A percentile compares a stretch with the other conserved stretches of the same genome.
phyloP scores from a whole-genome alignment of 2,113 vertebrate genomes.

The Thinocorus orbignyianus region DNA sequence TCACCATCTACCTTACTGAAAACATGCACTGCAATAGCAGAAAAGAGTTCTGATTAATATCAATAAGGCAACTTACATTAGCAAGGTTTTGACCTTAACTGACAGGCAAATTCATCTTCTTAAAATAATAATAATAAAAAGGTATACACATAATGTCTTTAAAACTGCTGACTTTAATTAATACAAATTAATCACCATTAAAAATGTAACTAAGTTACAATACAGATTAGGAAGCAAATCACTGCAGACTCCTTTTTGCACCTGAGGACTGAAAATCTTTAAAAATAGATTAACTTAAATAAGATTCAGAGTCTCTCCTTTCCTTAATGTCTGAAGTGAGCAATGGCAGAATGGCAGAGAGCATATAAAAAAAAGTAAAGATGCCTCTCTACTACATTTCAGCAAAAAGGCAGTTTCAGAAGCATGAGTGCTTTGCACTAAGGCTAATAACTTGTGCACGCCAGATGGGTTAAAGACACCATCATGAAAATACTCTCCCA shows the following conservation, averaged over 20 bases:
- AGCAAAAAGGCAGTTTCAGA: not conserved
- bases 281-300: not conserved
- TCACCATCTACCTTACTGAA: not conserved
- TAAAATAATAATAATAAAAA: not conserved
- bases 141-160: not conserved
- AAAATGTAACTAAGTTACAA: not conserved
- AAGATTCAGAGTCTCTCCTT: not conserved
- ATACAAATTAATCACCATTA: not conserved
- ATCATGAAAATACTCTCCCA: not conserved
- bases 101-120: not conserved
- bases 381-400: not conserved
- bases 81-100: not conserved
- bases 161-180: not conserved
- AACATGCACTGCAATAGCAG: not conserved
- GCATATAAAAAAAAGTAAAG: not conserved
- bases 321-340: not conserved
- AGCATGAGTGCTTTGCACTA: not conserved
- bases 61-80: not conserved
- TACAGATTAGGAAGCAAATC: not conserved
- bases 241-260: not conserved
- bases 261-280: not conserved
- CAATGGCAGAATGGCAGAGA: not conserved
- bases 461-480: not conserved
- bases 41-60: not conserved
- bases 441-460: not conserved